phyloP scores from a whole-genome alignment of 2,888 invertebrate species.

The Cantharis rustica region DNA sequence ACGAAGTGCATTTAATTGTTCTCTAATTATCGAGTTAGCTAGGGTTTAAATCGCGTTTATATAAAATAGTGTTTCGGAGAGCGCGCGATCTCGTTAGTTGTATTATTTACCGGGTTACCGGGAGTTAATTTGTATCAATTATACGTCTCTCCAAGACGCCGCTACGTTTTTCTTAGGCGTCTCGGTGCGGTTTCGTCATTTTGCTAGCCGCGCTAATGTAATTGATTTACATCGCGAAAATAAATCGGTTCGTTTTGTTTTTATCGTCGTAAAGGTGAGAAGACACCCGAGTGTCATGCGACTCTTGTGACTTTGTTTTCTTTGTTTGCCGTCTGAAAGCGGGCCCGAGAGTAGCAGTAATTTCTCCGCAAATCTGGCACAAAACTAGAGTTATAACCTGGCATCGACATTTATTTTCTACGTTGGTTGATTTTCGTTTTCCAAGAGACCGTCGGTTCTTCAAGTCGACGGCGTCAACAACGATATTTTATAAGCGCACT shows the following conservation, averaged over 20 bases:
- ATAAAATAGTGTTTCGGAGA: slow-evolving; percentile 40
- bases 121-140: slow-evolving; percentile 54
- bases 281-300: slow-evolving; percentile 10
- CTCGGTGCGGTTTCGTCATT: slow-evolving; percentile 32
- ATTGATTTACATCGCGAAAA: slow-evolving; percentile 32
- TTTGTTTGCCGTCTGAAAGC: slow-evolving; percentile 1
- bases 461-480: neutral
- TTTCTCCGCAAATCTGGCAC: slow-evolving; percentile 9
- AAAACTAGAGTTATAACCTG: neutral
- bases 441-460: neutral
- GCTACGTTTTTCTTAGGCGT: slow-evolving; percentile 23
- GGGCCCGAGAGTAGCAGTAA: slow-evolving; percentile 9
- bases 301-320: slow-evolving; percentile 3
- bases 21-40: slow-evolving; percentile 47
- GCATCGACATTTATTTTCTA: slow-evolving; percentile 3
- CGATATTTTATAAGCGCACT: neutral
- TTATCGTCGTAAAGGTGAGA: slow-evolving; percentile 20
- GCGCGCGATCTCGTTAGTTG: slow-evolving; percentile 50
- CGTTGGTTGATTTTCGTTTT: neutral
- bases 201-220: slow-evolving; percentile 31
- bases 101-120: slow-evolving; percentile 52
- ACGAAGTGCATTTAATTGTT: slow-evolving; percentile 50
- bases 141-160: slow-evolving; percentile 35
- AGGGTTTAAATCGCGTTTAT: slow-evolving; percentile 44
- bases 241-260: slow-evolving; percentile 24